Conservation (phyloP, 2,888 invertebrate species). For the Cryptus armator region DNA sequence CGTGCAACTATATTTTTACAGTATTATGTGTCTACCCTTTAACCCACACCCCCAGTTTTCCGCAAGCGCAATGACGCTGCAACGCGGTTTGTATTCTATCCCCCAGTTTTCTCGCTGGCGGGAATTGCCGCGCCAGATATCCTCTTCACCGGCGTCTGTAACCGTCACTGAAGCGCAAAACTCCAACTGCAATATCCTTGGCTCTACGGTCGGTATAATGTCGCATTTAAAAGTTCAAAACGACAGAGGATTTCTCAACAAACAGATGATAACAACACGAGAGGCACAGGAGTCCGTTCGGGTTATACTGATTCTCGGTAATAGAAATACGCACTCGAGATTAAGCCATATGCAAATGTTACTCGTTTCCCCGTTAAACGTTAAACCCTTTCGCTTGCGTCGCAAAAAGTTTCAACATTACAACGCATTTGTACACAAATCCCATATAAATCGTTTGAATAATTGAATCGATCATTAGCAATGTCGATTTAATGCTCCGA, state of each 20-base stretch:
- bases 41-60: no score
- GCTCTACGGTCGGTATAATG: slow-evolving; percentile 30
- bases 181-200: slow-evolving; percentile 12
- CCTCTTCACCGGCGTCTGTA: slow-evolving; percentile 4
- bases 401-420: background rate
- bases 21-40: background rate
- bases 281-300: no score
- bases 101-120: background rate
- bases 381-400: background rate
- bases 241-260: slow-evolving; percentile 46
- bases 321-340: background rate
- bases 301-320: no score
- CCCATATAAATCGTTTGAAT: background rate
- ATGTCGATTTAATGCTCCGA: background rate
- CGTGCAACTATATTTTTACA: slow-evolving; percentile 54
- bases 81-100: background rate
- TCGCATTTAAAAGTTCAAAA: slow-evolving; percentile 53
- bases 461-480: slow-evolving; percentile 29
- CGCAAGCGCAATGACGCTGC: background rate
- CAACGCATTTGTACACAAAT: background rate
- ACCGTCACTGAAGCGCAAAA: slow-evolving; percentile 13
- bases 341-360: background rate
- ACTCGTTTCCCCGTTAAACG: background rate
- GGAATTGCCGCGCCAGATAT: slow-evolving; percentile 15
- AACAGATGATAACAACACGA: slow-evolving; percentile 20